phyloP scores from a whole-genome alignment of 30 jellyfish, hydroid and myxozoan genomes.

The Sanderia malayensis region DNA sequence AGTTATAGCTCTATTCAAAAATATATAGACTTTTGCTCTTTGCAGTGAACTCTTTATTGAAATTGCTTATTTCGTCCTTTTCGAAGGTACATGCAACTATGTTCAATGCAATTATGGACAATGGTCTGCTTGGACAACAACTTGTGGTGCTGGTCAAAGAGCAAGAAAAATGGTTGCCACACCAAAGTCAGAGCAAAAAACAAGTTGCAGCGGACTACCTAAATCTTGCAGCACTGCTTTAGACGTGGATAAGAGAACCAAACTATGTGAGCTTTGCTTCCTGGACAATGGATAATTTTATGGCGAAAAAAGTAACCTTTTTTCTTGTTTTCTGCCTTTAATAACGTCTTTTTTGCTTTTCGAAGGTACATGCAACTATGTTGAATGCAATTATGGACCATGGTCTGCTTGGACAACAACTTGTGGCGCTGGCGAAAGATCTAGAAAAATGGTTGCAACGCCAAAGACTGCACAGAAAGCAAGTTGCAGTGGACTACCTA shows the following conservation, averaged over 20 bases:
- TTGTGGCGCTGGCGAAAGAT: conserved; percentile 66
- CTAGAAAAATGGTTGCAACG: conserved; percentile 31
- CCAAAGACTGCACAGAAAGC: conserved; percentile 39
- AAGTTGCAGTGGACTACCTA: conserved; percentile 53
- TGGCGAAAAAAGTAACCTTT: too few species aligned
- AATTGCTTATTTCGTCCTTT: too few species aligned
- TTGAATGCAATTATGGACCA: conserved; percentile 34
- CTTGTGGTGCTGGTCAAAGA: background rate
- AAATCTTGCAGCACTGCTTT: background rate
- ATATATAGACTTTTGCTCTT: too few species aligned
- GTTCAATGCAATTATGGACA: conserved; percentile 28
- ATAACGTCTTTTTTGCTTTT: too few species aligned
- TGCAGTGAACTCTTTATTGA: too few species aligned
- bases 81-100: conserved; percentile 59
- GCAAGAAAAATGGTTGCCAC: background rate
- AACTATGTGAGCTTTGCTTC: conserved; percentile 20
- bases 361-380: background rate
- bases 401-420: conserved; percentile 79
- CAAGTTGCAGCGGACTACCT: background rate
- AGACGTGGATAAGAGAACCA: background rate
- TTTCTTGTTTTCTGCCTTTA: background rate
- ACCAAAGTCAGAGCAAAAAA: background rate
- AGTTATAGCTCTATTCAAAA: too few species aligned
- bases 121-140: background rate
- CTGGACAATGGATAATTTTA: too few species aligned